Evolutionary conservation across 2,888 invertebrate genomes (phyloP).

Genomic region (Nomada hirtipes): DNA sequence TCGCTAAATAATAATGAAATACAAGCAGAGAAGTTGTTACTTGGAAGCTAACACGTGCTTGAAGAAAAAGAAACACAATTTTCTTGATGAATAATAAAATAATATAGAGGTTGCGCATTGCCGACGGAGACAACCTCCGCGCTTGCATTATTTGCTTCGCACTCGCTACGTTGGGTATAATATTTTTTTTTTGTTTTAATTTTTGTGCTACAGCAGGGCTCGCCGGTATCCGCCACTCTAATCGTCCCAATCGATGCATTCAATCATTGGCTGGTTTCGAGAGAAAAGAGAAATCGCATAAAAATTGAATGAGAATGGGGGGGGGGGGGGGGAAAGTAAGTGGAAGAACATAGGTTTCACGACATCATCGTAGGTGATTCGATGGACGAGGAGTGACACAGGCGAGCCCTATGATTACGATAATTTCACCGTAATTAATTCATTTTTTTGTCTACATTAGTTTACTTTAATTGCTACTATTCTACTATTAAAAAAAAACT

Average conservation of each 20-base stretch:
- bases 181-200: constrained; percentile 69
- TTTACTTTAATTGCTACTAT: constrained; percentile 80
- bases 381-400: constrained; percentile 41
- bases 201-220: constrained; percentile 65
- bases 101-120: constrained; percentile 77
- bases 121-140: constrained; percentile 79
- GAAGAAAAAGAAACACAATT: constrained; percentile 56
- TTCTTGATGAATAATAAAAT: constrained; percentile 68
- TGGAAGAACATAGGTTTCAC: not conserved
- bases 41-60: constrained; percentile 74
- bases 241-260: constrained; percentile 14
- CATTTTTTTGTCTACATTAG: constrained; percentile 79
- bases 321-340: not conserved
- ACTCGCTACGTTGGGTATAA: constrained; percentile 74
- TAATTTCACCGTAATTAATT: constrained; percentile 79
- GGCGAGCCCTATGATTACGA: constrained; percentile 74
- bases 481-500: constrained; percentile 75
- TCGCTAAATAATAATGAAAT: constrained; percentile 50
- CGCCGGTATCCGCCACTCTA: constrained; percentile 37
- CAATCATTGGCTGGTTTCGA: not conserved
- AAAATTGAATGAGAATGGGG: not conserved
- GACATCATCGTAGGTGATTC: constrained; percentile 20
- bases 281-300: not conserved
- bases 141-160: constrained; percentile 78
- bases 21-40: constrained; percentile 68